Evolutionary conservation across 2,888 invertebrate species (phyloP), one percentile per base, ranked within the genome.

Genomic region (Drosophila robusta): DNA sequence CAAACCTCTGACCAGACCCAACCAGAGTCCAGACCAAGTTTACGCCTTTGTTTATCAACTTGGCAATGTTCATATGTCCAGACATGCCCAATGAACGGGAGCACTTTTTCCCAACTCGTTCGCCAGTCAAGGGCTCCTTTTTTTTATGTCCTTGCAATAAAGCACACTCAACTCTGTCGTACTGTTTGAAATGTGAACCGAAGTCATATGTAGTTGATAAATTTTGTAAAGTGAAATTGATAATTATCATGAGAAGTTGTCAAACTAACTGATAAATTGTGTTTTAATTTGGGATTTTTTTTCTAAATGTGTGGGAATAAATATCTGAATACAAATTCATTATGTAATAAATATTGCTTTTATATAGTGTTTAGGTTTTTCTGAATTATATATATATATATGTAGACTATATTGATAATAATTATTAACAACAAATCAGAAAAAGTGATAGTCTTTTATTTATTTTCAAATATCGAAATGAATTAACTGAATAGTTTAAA

Each of bases 41-140:
- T 68, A 55, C 50, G 60, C 44, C 67, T 80, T 85, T 86, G 80
- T 80, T 80, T 86, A 86, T 86, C 70, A 79, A 69, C 80, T 79
- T 70, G 76, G 46, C 62, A 47, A 49, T 64, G 78, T 68, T 44
- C 64, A 24, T 34, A 52, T 32, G 51, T 56, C 51, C 69, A 24
- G n/a, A 16, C 26, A 49, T 6, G 54, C 45, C 54, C 61, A 34
- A 4, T 12, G 34, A 34, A 34, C 34, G 12, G 51, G 54, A 4
- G 18, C 64, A 62, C 52, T 67, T 47, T 64, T 58, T 58, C 41
- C 4, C 55, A 50, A 64, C 81, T 75, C 66, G 56, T 57, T 60
- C 50, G 52, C 24, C n/a, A 49, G 41, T 56, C 12, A 42, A 38
- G 47, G 49, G 36, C 36, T 54, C 24, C 34, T 4, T 4, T 12